A percentile compares a stretch with the other conserved stretches of the same genome.
These are phyloP conservation scores for Candidula unifasciata DNA, from an alignment of 2,888 invertebrate genomes.

Conservation along the genomic window DNA sequence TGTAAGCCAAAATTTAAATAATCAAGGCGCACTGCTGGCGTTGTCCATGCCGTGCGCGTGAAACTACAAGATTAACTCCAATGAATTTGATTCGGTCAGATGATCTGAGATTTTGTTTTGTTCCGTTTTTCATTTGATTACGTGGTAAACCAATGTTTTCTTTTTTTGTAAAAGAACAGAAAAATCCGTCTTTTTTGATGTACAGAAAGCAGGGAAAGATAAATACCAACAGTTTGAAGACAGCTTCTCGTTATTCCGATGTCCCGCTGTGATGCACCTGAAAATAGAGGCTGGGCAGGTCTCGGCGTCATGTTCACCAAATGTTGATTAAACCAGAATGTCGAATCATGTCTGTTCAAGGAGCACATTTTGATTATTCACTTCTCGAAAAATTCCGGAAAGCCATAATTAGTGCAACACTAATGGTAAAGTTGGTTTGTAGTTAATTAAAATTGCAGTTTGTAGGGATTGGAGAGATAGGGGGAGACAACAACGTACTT, in stretches of 20 bases:
- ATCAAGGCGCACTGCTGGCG: background rate
- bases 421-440: background rate
- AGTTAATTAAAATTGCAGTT: background rate
- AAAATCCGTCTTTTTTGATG: conserved; percentile 22
- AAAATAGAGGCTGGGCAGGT: conserved; percentile 3
- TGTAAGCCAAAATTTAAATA: conserved; percentile 32
- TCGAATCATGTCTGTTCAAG: background rate
- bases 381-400: background rate
- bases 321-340: conserved; percentile 22
- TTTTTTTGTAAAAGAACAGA: no score
- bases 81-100: conserved; percentile 32
- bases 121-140: conserved; percentile 24
- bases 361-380: conserved; percentile 2
- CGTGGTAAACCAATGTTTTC: conserved; percentile 2
- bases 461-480: no score
- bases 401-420: background rate
- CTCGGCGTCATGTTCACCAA: background rate
- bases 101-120: conserved; percentile 28
- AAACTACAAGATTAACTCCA: conserved; percentile 34
- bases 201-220: background rate
- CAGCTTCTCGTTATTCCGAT: conserved; percentile 11
- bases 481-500: no score
- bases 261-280: conserved; percentile 10
- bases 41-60: conserved; percentile 22
- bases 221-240: conserved; percentile 31